Evolutionary conservation across 2,113 vertebrate species (phyloP).

Genomic region (Ranitomeya imitator): DNA sequence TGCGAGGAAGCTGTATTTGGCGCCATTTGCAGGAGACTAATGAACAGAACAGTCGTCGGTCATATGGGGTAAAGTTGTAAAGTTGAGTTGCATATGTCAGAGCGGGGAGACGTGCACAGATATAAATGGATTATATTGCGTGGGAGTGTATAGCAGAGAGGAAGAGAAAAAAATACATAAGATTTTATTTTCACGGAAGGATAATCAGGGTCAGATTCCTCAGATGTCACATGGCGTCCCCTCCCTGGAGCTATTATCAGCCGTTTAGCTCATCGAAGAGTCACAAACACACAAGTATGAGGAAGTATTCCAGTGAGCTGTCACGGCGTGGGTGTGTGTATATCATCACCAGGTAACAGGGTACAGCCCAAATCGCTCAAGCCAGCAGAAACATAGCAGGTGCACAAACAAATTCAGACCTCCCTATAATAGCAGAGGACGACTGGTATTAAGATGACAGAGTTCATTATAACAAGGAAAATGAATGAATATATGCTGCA

Average conservation of each 20-base stretch:
- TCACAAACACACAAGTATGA: slow-evolving; percentile 52
- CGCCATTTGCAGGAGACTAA: too few relatives aligned
- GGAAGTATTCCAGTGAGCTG: slow-evolving; percentile 19
- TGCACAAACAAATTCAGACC: neutral
- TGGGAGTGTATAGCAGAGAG: neutral
- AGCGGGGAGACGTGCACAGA: neutral
- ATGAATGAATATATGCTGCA: neutral
- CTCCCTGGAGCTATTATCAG: slow-evolving; percentile 49
- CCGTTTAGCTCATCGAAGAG: slow-evolving; percentile 23
- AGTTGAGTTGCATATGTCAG: neutral
- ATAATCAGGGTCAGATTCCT: slow-evolving; percentile 50
- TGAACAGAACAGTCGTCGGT: neutral
- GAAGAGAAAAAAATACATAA: slow-evolving; percentile 2
- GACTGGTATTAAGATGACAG: neutral
- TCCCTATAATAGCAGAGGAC: neutral
- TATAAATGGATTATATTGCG: neutral
- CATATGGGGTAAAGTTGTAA: slow-evolving; percentile 39
- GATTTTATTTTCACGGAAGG: slow-evolving; percentile 8
- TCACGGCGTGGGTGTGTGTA: slow-evolving; percentile 11
- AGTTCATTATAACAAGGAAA: neutral
- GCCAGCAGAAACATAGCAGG: neutral
- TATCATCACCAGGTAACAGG: slow-evolving; percentile 16
- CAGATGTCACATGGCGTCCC: slow-evolving; percentile 32
- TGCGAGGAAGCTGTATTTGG: too few relatives aligned
- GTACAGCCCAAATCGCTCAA: neutral